Conservation (phyloP, 2,888 invertebrate genomes). For the Oscheius sp. region DNA sequence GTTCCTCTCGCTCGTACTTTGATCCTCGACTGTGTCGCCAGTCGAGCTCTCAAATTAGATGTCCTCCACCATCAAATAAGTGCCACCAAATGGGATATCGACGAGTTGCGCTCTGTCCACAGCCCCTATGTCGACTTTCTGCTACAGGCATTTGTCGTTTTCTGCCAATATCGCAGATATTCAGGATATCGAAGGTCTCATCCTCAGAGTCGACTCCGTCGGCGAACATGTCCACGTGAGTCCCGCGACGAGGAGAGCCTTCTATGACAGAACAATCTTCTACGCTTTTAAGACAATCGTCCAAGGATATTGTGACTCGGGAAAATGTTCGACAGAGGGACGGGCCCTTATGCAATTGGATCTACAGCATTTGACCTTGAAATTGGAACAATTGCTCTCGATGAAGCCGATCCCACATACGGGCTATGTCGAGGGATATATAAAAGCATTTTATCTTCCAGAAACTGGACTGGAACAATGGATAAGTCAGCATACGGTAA, state of each 20-base stretch:
- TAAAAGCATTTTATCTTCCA: conserved; percentile 95
- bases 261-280: conserved; percentile 90
- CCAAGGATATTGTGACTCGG: conserved; percentile 87
- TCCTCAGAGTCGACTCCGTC: conserved; percentile 49
- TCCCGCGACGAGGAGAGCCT: conserved; percentile 69
- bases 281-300: conserved; percentile 88
- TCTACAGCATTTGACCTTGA: conserved; percentile 85
- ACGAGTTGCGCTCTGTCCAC: conserved; percentile 91
- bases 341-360: conserved; percentile 97
- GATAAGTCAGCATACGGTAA: conserved; percentile 84
- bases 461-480: conserved; percentile 89
- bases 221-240: conserved; percentile 40
- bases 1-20: conserved; percentile 42
- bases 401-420: conserved; percentile 85
- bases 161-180: not conserved
- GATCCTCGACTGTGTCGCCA: conserved; percentile 56
- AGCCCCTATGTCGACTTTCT: conserved; percentile 82
- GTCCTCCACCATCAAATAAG: conserved; percentile 83
- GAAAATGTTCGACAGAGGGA: conserved; percentile 94
- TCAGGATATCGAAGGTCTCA: conserved; percentile 61
- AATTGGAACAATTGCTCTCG: conserved; percentile 84
- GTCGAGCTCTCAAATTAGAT: conserved; percentile 55
- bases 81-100: conserved; percentile 87
- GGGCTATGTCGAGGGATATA: conserved; percentile 91
- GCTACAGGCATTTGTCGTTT: conserved; percentile 72